Conservation (phyloP, 1,140 invertebrate genomes). For the Anastatus disparis region DNA sequence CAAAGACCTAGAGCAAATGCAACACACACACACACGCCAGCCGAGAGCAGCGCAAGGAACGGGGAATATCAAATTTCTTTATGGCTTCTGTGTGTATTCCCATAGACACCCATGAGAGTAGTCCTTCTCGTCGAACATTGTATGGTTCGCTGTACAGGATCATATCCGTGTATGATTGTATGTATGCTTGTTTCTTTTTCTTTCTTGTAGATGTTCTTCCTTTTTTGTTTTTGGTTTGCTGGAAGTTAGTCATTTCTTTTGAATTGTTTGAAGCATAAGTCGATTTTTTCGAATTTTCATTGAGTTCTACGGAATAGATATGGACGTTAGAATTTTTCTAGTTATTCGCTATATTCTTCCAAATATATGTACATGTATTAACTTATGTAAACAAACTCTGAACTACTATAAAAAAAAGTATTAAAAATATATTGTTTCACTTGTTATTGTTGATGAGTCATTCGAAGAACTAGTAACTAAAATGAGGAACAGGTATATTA, state of each 20-base stretch:
- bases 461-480: background rate
- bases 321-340: too few relatives aligned
- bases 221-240: background rate
- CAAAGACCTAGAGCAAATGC: background rate
- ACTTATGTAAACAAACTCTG: too few relatives aligned
- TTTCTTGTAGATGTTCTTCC: background rate
- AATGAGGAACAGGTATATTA: too few relatives aligned
- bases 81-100: constrained; percentile 66
- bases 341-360: too few relatives aligned
- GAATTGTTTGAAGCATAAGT: too few relatives aligned
- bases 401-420: too few relatives aligned
- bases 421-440: too few relatives aligned
- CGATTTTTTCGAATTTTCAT: too few relatives aligned
- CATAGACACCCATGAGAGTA: constrained; percentile 53
- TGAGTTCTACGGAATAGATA: too few relatives aligned
- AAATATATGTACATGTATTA: too few relatives aligned
- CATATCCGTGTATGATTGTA: constrained; percentile 4
- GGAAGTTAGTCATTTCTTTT: background rate
- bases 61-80: constrained; percentile 66
- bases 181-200: background rate
- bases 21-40: too few relatives aligned
- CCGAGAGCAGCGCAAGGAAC: constrained; percentile 53
- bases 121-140: too few relatives aligned
- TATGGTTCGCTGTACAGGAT: constrained; percentile 4
- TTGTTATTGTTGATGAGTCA: constrained; percentile 2